Evolutionary conservation across 2,797 vertebrate genomes (phyloP).

Genomic region (Xiphorhynchus erythropygius): DNA sequence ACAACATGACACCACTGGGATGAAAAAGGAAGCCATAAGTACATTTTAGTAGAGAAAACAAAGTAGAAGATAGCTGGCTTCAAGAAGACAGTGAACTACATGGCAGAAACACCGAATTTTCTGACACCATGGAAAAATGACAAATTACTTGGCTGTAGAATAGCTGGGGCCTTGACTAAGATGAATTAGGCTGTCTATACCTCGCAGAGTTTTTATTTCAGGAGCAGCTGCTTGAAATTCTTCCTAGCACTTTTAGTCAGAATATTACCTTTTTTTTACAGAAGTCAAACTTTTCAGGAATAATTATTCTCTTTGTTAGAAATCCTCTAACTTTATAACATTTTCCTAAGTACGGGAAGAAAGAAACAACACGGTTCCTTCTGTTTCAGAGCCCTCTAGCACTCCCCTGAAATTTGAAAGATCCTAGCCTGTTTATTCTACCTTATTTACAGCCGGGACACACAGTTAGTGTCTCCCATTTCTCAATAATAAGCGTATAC

Average conservation of each 20-base stretch:
- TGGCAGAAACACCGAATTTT: conserved; percentile 4
- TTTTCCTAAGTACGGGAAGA: neutral
- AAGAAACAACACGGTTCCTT: neutral
- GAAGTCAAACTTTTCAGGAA: neutral
- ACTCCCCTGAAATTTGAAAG: neutral
- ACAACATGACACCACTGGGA: neutral
- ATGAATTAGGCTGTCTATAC: conserved; percentile 10
- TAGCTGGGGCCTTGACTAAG: neutral
- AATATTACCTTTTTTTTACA: neutral
- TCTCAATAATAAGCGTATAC: neutral
- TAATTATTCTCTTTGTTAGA: neutral
- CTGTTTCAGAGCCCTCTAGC: neutral
- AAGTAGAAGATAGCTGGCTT: neutral
- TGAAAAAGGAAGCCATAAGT: neutral
- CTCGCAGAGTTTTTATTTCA: neutral
- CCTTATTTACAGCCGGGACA: neutral
- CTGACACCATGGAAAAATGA: conserved; percentile 21
- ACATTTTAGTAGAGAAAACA: conserved; percentile 1
- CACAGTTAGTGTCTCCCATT: neutral
- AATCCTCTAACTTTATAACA: neutral
- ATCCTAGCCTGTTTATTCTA: neutral
- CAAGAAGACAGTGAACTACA: neutral
- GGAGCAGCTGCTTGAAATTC: conserved; percentile 35
- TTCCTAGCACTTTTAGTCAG: neutral
- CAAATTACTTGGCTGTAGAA: conserved; percentile 24